Base-by-base conservation (phyloP, 2,888 invertebrate genomes). In the Oligia fasciuncula region DNA sequence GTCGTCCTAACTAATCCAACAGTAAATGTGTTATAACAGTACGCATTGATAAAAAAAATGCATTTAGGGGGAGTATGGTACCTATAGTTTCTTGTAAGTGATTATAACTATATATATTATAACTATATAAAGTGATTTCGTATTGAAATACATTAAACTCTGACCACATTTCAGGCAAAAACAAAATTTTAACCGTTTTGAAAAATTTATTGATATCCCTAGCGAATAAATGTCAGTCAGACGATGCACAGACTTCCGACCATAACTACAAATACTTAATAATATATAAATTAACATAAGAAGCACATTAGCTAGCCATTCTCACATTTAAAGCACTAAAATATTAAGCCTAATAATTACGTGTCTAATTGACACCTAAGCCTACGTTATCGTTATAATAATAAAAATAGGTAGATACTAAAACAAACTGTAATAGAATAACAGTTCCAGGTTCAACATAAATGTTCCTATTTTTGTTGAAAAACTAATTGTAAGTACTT, bases 201-300 rank as follows among this genome's bases (percentile, higher is more conserved):
- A 19, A 49, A 51, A 69, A 29, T 13, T 23, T 51, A 51, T 29
- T 49, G 13, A 51, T 2, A 35, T 2, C 29, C 6, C 40, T 40
- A n/a, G n/a, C 11, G n/a, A 70, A 40, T 19, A 40, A 40, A 40
- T 54, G 3, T 71, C 19, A 54, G 19, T 43, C 43, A 57, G 40
- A 62, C 35, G 8, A 49, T 8, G 49, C 46, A 60, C 76, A 76
- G 76, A 76, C 76, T 35, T 54, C 23, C 13, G 29, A 76, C 63
- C 29, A 23, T 54, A 43, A 54, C 46, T 76, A 75, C 4, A 76
- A 73, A 49, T n/a, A 74, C 40, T 9, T 19, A 49, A 40, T 19
- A 40, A 35, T 71, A 62, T 73, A 2, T 35, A 35, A 13, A 49
- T n/a, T n/a, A 51, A 29, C 19, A 4, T 35, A 62, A 1, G 23